These are phyloP conservation scores for Muscicapa adusta DNA, from an alignment of 2,113 vertebrate genomes.

Conservation along the genomic window DNA sequence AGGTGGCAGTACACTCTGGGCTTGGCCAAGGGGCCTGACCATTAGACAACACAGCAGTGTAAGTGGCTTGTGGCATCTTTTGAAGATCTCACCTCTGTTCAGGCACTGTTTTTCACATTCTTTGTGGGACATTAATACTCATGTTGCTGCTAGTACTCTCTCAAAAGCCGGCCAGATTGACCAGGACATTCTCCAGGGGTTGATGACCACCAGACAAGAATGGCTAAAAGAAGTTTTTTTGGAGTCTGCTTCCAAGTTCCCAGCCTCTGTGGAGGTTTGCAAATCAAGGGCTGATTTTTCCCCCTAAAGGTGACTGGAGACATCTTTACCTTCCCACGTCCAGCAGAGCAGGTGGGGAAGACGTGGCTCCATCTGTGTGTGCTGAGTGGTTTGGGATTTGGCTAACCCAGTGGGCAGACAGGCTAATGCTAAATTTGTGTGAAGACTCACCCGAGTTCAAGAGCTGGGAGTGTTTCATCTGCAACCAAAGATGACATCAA, in stretches of 20 bases:
- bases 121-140: background rate
- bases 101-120: background rate
- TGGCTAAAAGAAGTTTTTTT: background rate
- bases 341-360: background rate
- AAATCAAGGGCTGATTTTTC: background rate
- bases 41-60: background rate
- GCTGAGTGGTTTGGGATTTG: background rate
- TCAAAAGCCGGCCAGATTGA: background rate
- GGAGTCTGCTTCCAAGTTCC: background rate
- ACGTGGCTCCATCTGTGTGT: accelerated
- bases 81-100: background rate
- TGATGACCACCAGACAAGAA: background rate
- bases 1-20: background rate
- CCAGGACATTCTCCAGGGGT: background rate
- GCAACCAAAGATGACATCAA: slow-evolving; percentile 23
- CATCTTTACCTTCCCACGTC: accelerated
- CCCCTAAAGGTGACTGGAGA: background rate
- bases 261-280: background rate
- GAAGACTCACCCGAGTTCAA: background rate
- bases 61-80: background rate
- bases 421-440: slow-evolving; percentile 1
- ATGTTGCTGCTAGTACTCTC: background rate
- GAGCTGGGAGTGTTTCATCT: background rate
- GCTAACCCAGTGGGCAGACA: background rate
- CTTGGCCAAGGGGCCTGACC: background rate